Conservation (phyloP, 2,888 invertebrate genomes). For the Morpho deidamia region DNA sequence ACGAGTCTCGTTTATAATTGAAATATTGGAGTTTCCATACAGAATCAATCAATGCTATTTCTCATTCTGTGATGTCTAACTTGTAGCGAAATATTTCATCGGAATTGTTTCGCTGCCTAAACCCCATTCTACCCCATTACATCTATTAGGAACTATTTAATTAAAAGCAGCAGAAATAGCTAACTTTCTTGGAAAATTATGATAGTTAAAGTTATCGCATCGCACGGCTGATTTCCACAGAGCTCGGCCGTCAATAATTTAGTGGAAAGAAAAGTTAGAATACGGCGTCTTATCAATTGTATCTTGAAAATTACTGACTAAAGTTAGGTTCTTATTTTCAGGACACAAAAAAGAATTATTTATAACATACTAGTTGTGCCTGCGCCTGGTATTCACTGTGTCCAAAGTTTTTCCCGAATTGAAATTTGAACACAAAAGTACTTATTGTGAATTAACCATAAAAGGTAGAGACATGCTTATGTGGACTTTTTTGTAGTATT, state of each 20-base stretch:
- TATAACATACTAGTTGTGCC: slow-evolving; percentile 29
- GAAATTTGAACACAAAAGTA: too few relatives aligned
- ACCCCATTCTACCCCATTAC: background rate
- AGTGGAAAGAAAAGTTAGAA: slow-evolving; percentile 60
- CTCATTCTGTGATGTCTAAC: slow-evolving; percentile 12
- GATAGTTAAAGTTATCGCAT: slow-evolving; percentile 38
- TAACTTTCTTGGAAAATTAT: slow-evolving; percentile 30
- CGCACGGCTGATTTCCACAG: slow-evolving; percentile 38
- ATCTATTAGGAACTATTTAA: background rate
- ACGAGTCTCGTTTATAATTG: slow-evolving; percentile 56
- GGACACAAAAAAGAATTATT: slow-evolving; percentile 58
- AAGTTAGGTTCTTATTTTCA: slow-evolving; percentile 68
- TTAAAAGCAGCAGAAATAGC: background rate
- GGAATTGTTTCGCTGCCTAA: background rate
- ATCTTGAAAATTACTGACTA: slow-evolving; percentile 50
- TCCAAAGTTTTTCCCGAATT: too few relatives aligned
- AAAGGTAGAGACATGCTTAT: too few relatives aligned
- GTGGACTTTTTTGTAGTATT: too few relatives aligned
- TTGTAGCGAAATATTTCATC: slow-evolving; percentile 1
- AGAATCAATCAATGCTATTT: slow-evolving; percentile 28
- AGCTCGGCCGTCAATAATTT: slow-evolving; percentile 57
- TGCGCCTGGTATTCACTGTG: too few relatives aligned
- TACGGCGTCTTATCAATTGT: slow-evolving; percentile 66
- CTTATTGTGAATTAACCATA: too few relatives aligned
- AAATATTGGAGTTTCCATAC: slow-evolving; percentile 42